phyloP scores from a whole-genome alignment of 2,113 vertebrate genomes.

The Saiga tatarica region DNA sequence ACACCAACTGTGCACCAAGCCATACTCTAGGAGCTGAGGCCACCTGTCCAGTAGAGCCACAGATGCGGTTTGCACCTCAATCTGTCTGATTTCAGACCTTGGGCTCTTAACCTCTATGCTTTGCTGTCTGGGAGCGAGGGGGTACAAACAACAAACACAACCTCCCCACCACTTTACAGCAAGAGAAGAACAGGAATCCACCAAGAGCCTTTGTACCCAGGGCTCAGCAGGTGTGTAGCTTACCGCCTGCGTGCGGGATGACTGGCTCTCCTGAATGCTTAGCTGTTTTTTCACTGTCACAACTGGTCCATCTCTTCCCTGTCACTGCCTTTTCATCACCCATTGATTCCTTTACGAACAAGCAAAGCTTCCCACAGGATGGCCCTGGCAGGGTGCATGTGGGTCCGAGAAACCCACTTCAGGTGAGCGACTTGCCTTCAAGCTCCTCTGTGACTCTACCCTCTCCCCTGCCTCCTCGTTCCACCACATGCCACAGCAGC shows the following conservation, averaged over 20 bases:
- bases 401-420: not conserved
- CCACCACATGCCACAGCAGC: rapidly evolving
- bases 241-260: not conserved
- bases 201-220: not conserved
- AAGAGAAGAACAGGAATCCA: not conserved
- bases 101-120: not conserved
- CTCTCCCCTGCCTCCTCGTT: not conserved
- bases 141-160: not conserved
- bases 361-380: not conserved
- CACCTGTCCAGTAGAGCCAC: not conserved
- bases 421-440: not conserved
- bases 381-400: not conserved
- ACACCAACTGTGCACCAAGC: not conserved
- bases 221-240: not conserved
- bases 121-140: not conserved
- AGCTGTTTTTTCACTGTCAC: not conserved
- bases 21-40: not conserved
- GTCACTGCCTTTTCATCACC: not conserved
- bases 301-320: not conserved
- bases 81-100: not conserved
- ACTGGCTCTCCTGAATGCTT: not conserved
- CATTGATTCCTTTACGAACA: not conserved
- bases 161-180: not conserved
- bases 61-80: not conserved
- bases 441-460: not conserved